Evolutionary conservation across 37 sponge, comb jelly and placozoan genomes (phyloP).

Genomic region (Beroe forskalii): DNA sequence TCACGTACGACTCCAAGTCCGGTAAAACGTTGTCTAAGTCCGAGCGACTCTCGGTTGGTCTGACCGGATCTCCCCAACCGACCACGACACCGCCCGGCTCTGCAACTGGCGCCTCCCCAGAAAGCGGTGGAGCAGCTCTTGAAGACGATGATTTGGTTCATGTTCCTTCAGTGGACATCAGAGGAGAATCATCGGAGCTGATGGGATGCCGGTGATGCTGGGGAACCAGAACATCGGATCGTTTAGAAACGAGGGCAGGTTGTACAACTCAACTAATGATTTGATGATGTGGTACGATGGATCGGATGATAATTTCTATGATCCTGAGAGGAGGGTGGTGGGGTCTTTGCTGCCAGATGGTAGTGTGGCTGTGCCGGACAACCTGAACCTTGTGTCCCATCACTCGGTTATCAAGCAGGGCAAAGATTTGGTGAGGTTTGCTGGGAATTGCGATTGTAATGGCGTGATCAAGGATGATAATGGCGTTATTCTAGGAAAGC

Average conservation of each 20-base stretch:
- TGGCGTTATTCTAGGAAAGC: neutral
- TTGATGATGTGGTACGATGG: constrained; percentile 27
- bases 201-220: neutral
- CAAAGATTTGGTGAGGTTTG: neutral
- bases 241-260: neutral
- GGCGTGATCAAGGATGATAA: neutral
- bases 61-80: neutral
- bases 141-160: constrained; percentile 12
- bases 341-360: constrained; percentile 52
- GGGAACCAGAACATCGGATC: neutral
- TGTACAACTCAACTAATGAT: constrained; percentile 56
- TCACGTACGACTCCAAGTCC: neutral
- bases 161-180: constrained; percentile 37
- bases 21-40: neutral
- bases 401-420: neutral
- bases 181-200: neutral
- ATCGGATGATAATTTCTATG: constrained; percentile 26
- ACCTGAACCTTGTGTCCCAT: neutral
- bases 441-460: neutral
- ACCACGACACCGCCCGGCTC: constrained; percentile 15
- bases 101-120: neutral
- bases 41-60: neutral
- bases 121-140: neutral
- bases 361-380: constrained; percentile 14
- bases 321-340: neutral